A percentile compares a stretch with the other conserved stretches of the same genome.
Conservation (phyloP, 2,113 vertebrate species). For the Cyrtonyx montezumae region DNA sequence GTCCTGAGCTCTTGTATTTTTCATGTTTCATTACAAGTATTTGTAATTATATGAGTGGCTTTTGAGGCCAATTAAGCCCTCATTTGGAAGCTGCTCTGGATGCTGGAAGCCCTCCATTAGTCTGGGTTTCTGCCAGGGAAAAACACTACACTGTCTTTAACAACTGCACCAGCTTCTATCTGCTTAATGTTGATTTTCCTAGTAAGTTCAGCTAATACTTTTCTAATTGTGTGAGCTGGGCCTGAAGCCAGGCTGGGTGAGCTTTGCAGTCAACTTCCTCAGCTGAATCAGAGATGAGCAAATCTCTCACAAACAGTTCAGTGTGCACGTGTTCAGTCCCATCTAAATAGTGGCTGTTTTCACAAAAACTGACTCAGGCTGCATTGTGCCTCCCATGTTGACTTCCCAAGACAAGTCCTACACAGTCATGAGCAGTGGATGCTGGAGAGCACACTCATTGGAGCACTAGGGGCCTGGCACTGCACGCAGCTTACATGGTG, state of each 20-base stretch:
- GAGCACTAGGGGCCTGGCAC: background rate
- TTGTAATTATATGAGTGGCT: constrained; percentile 69
- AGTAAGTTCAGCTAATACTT: constrained; percentile 68
- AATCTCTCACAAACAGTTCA: background rate
- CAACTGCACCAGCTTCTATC: constrained; percentile 59
- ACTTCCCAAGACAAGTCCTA: background rate
- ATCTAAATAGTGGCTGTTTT: accelerated
- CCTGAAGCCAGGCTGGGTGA: constrained; percentile 25
- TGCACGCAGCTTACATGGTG: background rate
- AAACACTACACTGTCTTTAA: constrained; percentile 54
- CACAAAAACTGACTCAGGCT: background rate
- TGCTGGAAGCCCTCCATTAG: constrained; percentile 56
- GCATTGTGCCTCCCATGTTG: background rate
- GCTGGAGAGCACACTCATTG: background rate
- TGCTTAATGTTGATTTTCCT: constrained; percentile 71
- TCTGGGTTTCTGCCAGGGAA: constrained; percentile 60
- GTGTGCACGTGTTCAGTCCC: background rate
- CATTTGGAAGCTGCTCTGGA: constrained; percentile 55
- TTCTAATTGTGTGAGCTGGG: constrained; percentile 66
- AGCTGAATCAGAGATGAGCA: background rate
- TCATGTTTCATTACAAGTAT: constrained; percentile 72
- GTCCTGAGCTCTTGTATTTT: constrained; percentile 36
- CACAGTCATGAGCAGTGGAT: background rate
- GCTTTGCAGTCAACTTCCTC: background rate
- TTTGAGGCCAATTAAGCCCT: constrained; percentile 72